These are phyloP conservation scores for Sardinella longiceps DNA, from an alignment of 2,797 vertebrate species.

Conservation along the genomic window DNA sequence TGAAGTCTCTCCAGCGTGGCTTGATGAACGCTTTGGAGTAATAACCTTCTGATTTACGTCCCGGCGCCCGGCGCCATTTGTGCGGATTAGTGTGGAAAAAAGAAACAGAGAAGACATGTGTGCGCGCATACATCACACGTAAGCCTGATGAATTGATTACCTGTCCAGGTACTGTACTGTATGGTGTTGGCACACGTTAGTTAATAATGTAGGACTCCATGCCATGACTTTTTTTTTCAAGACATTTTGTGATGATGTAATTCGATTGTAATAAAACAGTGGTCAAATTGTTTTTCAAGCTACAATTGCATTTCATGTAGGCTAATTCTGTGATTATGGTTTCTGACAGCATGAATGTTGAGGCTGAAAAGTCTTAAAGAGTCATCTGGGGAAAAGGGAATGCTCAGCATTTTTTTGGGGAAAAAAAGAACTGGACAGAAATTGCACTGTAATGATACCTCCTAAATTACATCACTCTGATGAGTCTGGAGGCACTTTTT, in stretches of 20 bases:
- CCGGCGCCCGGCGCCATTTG: slow-evolving; percentile 96
- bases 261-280: background rate
- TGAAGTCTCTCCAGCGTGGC: slow-evolving; percentile 99
- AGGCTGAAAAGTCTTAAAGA: background rate
- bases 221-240: background rate
- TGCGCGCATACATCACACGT: slow-evolving; percentile 61
- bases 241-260: background rate
- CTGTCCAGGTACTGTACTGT: slow-evolving; percentile 67
- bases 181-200: slow-evolving; percentile 39
- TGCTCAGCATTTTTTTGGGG: background rate
- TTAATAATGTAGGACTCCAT: background rate
- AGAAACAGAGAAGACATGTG: slow-evolving; percentile 40
- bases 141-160: slow-evolving; percentile 68
- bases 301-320: background rate
- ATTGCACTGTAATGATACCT: background rate
- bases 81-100: slow-evolving; percentile 64
- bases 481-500: no score
- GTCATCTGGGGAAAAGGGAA: background rate
- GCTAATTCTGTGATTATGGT: background rate
- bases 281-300: background rate
- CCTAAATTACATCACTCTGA: no score
- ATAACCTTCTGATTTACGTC: slow-evolving; percentile 99
- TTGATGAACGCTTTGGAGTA: slow-evolving; percentile 99
- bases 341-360: background rate
- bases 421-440: background rate